Evolutionary conservation across 2,888 invertebrate genomes (phyloP).

Genomic region (Arctia plantaginis): DNA sequence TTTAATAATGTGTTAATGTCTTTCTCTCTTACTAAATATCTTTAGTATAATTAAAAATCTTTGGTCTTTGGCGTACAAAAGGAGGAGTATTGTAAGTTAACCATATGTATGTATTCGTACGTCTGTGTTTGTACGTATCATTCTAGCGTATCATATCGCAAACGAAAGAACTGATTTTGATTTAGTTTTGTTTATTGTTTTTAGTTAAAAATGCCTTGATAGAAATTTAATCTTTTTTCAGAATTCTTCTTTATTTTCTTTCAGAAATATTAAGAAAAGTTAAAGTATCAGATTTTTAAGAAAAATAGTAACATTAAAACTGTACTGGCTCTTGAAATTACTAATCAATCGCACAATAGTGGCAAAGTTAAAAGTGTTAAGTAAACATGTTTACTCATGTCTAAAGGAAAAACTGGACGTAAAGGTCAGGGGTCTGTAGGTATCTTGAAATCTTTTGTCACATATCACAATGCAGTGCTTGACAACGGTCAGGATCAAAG

Average conservation of each 20-base stretch:
- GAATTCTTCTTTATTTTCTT: background rate
- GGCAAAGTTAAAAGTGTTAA: slow-evolving; percentile 20
- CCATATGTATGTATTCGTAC: too few relatives aligned
- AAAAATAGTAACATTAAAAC: background rate
- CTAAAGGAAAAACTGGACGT: slow-evolving; percentile 17
- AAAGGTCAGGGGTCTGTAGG: slow-evolving; percentile 26
- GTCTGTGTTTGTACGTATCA: background rate
- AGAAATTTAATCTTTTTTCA: background rate
- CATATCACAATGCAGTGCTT: slow-evolving; percentile 33
- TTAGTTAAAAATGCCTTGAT: background rate
- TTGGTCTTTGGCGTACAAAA: background rate
- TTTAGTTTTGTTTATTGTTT: too few relatives aligned
- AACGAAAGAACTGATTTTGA: background rate
- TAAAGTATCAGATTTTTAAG: background rate
- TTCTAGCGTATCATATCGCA: too few relatives aligned
- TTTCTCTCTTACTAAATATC: background rate
- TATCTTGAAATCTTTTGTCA: slow-evolving; percentile 29
- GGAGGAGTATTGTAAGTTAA: background rate
- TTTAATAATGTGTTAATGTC: background rate
- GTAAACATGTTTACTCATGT: slow-evolving; percentile 21
- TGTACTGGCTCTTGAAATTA: background rate
- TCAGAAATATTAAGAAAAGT: background rate
- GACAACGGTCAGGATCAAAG: slow-evolving; percentile 25
- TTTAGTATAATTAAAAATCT: background rate
- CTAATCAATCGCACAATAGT: background rate